Evolutionary conservation across 1,140 invertebrate genomes (phyloP).

Genomic region (Aphidius gifuensis): DNA sequence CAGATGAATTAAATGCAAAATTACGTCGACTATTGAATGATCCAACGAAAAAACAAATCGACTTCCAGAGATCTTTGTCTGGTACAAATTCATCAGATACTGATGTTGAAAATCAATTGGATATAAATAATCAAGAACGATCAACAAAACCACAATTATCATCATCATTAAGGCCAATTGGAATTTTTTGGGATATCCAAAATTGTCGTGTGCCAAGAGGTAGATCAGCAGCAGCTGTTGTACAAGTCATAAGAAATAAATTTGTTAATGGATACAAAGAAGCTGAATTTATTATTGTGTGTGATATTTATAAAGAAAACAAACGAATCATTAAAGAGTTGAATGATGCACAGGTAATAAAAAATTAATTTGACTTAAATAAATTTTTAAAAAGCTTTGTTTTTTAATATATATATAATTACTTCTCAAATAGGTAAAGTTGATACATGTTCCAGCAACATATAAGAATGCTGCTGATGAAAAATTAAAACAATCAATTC

Average conservation of each 20-base stretch:
- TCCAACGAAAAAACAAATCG: slow-evolving; percentile 27
- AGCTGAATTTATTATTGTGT: slow-evolving; percentile 83
- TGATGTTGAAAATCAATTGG: slow-evolving; percentile 32
- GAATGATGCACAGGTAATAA: slow-evolving; percentile 78
- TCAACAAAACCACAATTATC: slow-evolving; percentile 32
- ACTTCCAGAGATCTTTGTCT: slow-evolving; percentile 26
- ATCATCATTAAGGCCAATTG: slow-evolving; percentile 65
- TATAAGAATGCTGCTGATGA: slow-evolving; percentile 91
- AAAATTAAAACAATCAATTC: slow-evolving; percentile 79
- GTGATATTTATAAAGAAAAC: slow-evolving; percentile 77
- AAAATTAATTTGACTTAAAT: background rate
- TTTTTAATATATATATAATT: slow-evolving; percentile 5
- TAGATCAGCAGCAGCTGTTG: slow-evolving; percentile 75
- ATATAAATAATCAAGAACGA: slow-evolving; percentile 20
- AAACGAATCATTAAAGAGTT: slow-evolving; percentile 76
- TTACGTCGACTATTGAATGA: slow-evolving; percentile 37
- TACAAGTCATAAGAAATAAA: slow-evolving; percentile 72
- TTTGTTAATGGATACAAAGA: slow-evolving; percentile 76
- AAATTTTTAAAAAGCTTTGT: background rate
- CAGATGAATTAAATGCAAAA: slow-evolving; percentile 42
- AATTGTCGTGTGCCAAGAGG: slow-evolving; percentile 81
- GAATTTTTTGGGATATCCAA: slow-evolving; percentile 92
- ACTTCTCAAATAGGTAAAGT: slow-evolving; percentile 63
- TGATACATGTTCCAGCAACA: slow-evolving; percentile 79
- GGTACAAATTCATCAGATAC: slow-evolving; percentile 31